These are phyloP conservation scores for Ophion slaviceki DNA, from an alignment of 2,888 invertebrate species.

Conservation along the genomic window DNA sequence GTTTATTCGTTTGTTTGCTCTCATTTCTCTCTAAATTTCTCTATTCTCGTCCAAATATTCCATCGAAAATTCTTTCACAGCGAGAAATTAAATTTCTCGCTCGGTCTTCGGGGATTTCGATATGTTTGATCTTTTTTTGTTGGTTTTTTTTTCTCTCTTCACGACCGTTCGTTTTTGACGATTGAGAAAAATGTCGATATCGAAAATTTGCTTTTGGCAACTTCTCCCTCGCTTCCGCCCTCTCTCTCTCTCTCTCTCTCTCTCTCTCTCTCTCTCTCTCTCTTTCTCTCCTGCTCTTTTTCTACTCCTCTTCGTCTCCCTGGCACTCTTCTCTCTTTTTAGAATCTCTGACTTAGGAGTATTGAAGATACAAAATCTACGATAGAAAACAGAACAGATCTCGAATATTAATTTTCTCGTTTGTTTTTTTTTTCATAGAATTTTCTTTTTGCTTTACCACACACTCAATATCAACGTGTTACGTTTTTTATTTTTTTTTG, in stretches of 20 bases:
- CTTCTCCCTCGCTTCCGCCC: not conserved
- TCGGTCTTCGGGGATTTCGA: constrained; percentile 39
- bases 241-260: constrained; percentile 3
- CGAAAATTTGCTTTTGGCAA: constrained; percentile 47
- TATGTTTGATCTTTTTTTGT: constrained; percentile 54
- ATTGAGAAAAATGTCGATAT: constrained; percentile 30
- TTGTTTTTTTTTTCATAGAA: constrained; percentile 42
- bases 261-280: constrained; percentile 1
- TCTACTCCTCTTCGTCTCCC: constrained; percentile 62
- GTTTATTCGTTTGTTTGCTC: not conserved
- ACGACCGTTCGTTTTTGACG: constrained; percentile 38
- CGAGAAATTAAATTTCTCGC: constrained; percentile 54
- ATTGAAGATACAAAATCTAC: constrained; percentile 83
- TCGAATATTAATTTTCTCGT: constrained; percentile 72
- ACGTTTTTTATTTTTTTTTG: constrained; percentile 68
- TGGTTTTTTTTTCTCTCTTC: constrained; percentile 7
- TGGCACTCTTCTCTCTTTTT: constrained; percentile 53
- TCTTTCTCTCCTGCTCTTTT: constrained; percentile 51
- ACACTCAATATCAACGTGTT: constrained; percentile 80
- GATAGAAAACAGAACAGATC: constrained; percentile 83
- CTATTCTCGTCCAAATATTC: constrained; percentile 3
- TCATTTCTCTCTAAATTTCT: constrained; percentile 4
- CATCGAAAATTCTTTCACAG: not conserved
- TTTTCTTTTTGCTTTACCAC: constrained; percentile 69
- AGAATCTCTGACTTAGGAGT: constrained; percentile 76